Evolutionary conservation across 1,140 invertebrate genomes (phyloP).

Genomic region (Trinorchestia longiramus): DNA sequence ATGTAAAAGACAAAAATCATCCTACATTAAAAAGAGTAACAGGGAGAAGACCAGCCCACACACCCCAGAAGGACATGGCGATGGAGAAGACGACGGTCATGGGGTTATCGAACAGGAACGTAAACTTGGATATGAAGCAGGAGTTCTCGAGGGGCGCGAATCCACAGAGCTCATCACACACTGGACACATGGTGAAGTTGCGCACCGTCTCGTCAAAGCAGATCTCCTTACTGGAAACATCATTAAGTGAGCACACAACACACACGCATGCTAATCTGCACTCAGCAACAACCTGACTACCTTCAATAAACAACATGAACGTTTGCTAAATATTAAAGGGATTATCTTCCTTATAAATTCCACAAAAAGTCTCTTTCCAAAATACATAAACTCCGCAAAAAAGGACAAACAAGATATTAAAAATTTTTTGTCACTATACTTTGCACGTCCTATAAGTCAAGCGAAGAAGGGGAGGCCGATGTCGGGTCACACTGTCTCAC

Average conservation of each 20-base stretch:
- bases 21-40: too few species aligned
- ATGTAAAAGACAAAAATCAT: too few species aligned
- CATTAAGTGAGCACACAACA: background rate
- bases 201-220: slow-evolving; percentile 75
- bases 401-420: too few species aligned
- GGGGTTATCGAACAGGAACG: slow-evolving; percentile 95
- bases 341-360: background rate
- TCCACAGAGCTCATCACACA: slow-evolving; percentile 86
- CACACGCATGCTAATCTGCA: too few species aligned
- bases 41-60: slow-evolving; percentile 67
- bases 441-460: too few species aligned
- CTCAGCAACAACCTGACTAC: background rate
- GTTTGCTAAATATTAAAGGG: background rate
- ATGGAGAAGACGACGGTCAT: slow-evolving; percentile 94
- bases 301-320: background rate
- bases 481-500: too few species aligned
- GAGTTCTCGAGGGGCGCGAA: slow-evolving; percentile 91
- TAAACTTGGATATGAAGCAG: slow-evolving; percentile 87
- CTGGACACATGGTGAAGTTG: slow-evolving; percentile 83
- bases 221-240: slow-evolving; percentile 87
- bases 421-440: too few species aligned
- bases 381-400: too few species aligned
- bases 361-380: too few species aligned
- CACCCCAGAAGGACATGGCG: slow-evolving; percentile 97
- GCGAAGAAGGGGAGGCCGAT: too few species aligned